A percentile compares a stretch with the other conserved stretches of the same genome.
phyloP scores from a whole-genome alignment of 1,140 invertebrate genomes.

The Ctenoplectra terminalis region DNA sequence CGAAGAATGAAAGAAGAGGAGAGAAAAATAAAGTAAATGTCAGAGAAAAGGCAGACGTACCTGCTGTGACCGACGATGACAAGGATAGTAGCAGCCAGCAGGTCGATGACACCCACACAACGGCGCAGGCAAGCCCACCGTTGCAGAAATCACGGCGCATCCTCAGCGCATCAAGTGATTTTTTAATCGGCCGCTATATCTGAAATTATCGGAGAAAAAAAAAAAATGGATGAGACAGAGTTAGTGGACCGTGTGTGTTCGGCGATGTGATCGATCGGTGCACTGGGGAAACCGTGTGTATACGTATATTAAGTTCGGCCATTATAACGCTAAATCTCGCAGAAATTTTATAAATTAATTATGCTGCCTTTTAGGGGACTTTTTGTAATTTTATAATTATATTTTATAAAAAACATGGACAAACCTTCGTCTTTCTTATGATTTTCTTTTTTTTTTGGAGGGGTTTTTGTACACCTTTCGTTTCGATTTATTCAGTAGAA shows the following conservation, averaged over 20 bases:
- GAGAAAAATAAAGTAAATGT: neutral
- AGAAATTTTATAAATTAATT: too few relatives aligned
- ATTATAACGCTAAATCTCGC: too few relatives aligned
- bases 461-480: too few relatives aligned
- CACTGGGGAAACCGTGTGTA: neutral
- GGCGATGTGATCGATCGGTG: conserved; percentile 11
- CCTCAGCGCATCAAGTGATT: conserved; percentile 77
- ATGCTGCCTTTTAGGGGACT: too few relatives aligned
- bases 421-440: too few relatives aligned
- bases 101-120: conserved; percentile 74
- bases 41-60: conserved; percentile 39
- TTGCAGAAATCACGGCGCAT: conserved; percentile 75
- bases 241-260: neutral
- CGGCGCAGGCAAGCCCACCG: conserved; percentile 71
- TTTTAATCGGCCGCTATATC: conserved; percentile 64
- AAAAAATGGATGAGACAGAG: neutral
- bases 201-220: conserved; percentile 34
- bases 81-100: conserved; percentile 65
- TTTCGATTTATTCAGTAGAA: too few relatives aligned
- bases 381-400: too few relatives aligned
- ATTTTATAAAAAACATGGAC: too few relatives aligned
- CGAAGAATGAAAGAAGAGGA: neutral
- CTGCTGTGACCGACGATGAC: conserved; percentile 57
- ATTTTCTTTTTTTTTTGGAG: too few relatives aligned
- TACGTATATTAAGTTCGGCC: too few relatives aligned